Conservation (phyloP, 2,797 vertebrate species). For the Anomalospiza imberbis region DNA sequence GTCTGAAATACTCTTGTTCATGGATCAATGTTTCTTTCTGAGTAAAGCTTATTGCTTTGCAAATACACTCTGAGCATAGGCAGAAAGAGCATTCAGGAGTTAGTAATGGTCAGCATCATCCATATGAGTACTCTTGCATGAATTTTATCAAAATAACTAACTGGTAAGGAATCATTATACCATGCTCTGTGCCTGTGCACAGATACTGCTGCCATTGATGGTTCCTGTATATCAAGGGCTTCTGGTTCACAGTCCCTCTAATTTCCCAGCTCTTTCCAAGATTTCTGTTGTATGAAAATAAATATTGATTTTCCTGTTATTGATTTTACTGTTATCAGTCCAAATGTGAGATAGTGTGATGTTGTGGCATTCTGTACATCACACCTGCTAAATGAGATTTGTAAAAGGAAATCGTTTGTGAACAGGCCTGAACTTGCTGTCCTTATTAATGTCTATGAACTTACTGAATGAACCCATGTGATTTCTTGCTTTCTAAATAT, state of each 20-base stretch:
- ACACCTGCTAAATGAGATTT: neutral
- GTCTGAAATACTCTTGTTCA: neutral
- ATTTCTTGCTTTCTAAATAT: neutral
- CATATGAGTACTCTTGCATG: neutral
- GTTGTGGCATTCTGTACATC: neutral
- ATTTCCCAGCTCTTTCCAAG: neutral
- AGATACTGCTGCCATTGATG: neutral
- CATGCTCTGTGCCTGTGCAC: fast-evolving
- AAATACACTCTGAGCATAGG: neutral
- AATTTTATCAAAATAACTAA: neutral
- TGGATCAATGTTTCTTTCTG: neutral
- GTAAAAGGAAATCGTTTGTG: neutral
- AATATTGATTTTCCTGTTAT: neutral
- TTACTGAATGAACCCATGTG: neutral
- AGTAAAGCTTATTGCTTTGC: neutral
- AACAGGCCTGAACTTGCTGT: neutral
- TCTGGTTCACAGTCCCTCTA: neutral
- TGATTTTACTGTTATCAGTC: neutral
- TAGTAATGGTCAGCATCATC: neutral
- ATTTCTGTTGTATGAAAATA: neutral
- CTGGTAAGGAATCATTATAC: neutral
- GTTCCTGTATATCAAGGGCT: neutral
- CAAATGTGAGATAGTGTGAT: neutral
- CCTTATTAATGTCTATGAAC: neutral
- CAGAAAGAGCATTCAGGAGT: neutral